Base-by-base conservation (phyloP, 2,797 vertebrate genomes). In the Lerista edwardsae region DNA sequence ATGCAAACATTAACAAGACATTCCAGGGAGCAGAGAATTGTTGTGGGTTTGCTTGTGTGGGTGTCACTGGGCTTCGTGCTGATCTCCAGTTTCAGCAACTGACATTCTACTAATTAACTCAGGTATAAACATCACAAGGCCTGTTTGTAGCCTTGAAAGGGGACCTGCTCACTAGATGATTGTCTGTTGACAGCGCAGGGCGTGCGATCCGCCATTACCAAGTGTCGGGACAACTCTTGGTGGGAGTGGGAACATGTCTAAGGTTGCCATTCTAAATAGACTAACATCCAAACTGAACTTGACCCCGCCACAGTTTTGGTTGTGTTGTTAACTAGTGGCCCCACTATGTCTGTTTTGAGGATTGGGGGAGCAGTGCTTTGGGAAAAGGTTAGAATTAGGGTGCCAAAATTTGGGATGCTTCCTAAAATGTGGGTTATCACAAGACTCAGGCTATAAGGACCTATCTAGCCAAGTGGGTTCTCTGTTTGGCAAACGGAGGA, bases 1-100 rank as follows among this genome's bases (percentile, higher is more conserved):
- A 61, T 51, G 47, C 81, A 79, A 87, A 83, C 71, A 83, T 69
- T 79, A 87, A 74, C 41, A 51, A 39, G 21, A 27, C 39, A 25
- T 79, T 79, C 64, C 71, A 39, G 11, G n/a, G 15, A 59, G 11
- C 61, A 21, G 41, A 55, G 44, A 27, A 25, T 29, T 79, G 31
- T 23, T 55, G 19, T 61, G 59, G 51, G 21, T 61, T 61, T 61
- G 31, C 57, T 36, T 39, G 21, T 7, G 47, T 47, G 7, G 11
- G 36, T 7, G 25, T 25, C 47, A 31, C 15, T 19, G n/a, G 6
- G 25, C 55, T 81, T 61, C 39, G 2, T 29, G 51, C 69, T 75
- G 12, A 6, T 59, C 51, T n/a, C 72, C 31, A 27, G 6, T 31
- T 80, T 62, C 62, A 62, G 41, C 64, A 75, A 62, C 21, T 3